Conservation (phyloP, 1,140 invertebrate genomes). For the Drosophila miranda region DNA sequence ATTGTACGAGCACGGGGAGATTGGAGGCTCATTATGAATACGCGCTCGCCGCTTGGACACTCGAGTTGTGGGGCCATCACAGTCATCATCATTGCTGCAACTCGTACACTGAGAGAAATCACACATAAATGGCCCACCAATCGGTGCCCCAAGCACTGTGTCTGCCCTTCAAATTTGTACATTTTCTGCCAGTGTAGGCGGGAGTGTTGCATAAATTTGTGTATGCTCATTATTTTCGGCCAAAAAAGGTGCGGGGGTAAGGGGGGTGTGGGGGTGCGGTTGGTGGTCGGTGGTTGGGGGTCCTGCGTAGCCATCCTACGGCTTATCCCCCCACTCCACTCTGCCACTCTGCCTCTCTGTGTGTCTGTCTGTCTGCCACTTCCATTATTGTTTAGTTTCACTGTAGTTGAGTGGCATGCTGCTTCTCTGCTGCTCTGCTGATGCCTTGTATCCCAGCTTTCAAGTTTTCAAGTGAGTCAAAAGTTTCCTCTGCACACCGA, state of each 20-base stretch:
- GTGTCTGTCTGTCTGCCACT: conserved; percentile 1
- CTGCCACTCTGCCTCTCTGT: too few species aligned
- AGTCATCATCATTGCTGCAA: not conserved
- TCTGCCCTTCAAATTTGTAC: too few species aligned
- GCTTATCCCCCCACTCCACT: too few species aligned
- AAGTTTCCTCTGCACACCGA: conserved; percentile 31
- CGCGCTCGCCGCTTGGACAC: conserved; percentile 30
- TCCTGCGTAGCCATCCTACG: not conserved
- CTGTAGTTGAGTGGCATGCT: conserved; percentile 16
- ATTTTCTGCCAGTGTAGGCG: conserved; percentile 5
- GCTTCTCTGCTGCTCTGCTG: not conserved
- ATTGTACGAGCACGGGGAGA: conserved; percentile 38
- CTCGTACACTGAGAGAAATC: conserved; percentile 7
- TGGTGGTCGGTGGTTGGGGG: not conserved
- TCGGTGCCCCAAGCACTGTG: too few species aligned
- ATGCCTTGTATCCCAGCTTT: conserved; percentile 33
- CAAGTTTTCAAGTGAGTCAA: conserved; percentile 46
- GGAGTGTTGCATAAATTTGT: conserved; percentile 68
- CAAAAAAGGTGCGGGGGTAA: conserved; percentile 58
- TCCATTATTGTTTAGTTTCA: conserved; percentile 26
- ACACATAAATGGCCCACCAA: too few species aligned
- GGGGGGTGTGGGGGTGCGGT: conserved; percentile 33
- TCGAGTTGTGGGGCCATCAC: conserved; percentile 14
- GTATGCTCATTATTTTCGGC: conserved; percentile 70
- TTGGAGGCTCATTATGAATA: conserved; percentile 71